Conservation (phyloP, 2,888 invertebrate species). For the Abscondita cerata region DNA sequence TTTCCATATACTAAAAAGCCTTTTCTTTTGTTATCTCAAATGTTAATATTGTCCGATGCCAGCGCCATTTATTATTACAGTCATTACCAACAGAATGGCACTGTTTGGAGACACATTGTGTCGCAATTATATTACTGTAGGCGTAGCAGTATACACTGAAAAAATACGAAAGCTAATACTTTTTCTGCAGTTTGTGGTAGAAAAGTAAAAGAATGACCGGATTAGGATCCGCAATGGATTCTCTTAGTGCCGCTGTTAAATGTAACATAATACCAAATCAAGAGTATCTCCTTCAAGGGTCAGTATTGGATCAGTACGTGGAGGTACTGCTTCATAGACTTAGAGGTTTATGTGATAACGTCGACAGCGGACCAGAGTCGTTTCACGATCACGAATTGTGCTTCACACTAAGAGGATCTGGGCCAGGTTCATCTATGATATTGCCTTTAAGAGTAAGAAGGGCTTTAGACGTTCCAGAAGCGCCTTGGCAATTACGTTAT, state of each 20-base stretch:
- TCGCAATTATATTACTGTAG: too few species aligned
- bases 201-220: constrained; percentile 15
- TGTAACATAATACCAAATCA: constrained; percentile 91
- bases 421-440: constrained; percentile 59
- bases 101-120: too few species aligned
- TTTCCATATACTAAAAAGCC: too few species aligned
- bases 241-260: constrained; percentile 77
- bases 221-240: constrained; percentile 75
- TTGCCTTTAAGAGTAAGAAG: constrained; percentile 82
- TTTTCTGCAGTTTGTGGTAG: too few species aligned
- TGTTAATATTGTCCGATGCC: too few species aligned
- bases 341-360: constrained; percentile 92
- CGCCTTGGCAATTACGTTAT: constrained; percentile 90
- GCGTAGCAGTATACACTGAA: too few species aligned
- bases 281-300: constrained; percentile 93
- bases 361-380: constrained; percentile 87
- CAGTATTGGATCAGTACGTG: constrained; percentile 89
- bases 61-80: too few species aligned
- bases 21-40: too few species aligned
- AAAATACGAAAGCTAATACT: too few species aligned
- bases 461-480: constrained; percentile 81
- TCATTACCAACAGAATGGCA: too few species aligned
- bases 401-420: constrained; percentile 76
- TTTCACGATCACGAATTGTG: constrained; percentile 95
- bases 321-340: constrained; percentile 89